These are phyloP conservation scores for Peromyscus aztecus DNA, from an alignment of 2,797 vertebrate genomes.

Conservation along the genomic window DNA sequence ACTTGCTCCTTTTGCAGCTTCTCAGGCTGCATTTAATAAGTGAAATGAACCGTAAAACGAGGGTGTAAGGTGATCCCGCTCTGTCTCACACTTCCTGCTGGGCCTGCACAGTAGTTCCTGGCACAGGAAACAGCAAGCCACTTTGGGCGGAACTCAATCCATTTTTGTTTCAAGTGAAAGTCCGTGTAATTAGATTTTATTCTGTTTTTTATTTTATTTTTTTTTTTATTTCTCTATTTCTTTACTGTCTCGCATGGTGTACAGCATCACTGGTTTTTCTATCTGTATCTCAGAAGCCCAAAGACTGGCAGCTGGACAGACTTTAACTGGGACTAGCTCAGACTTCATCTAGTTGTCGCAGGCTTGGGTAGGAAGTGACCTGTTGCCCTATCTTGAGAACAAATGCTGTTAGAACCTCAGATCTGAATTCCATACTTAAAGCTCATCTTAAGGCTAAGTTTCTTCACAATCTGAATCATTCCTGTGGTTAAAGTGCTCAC, in stretches of 20 bases:
- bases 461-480: conserved; percentile 10
- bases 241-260: conserved; percentile 55
- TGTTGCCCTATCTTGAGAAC: background rate
- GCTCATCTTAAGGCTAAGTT: background rate
- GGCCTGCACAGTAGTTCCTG: conserved; percentile 89
- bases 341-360: background rate
- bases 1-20: conserved; percentile 86
- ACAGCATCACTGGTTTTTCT: conserved; percentile 20
- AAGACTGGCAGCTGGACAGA: conserved; percentile 2
- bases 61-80: conserved; percentile 88
- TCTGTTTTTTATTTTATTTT: conserved; percentile 67
- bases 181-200: conserved; percentile 82
- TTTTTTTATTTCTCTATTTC: conserved; percentile 64
- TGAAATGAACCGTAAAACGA: conserved; percentile 91
- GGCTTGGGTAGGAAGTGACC: background rate
- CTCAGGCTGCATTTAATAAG: conserved; percentile 89
- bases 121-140: conserved; percentile 88
- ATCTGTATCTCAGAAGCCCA: conserved; percentile 20
- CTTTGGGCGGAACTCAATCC: conserved; percentile 86
- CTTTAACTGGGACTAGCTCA: background rate
- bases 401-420: background rate
- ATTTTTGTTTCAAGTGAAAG: conserved; percentile 85
- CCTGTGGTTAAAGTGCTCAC: background rate
- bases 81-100: conserved; percentile 88
- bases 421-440: background rate